Percentiles rank a stretch among this genome's conserved stretches.
Evolutionary conservation across 1,140 invertebrate species (phyloP).

Genomic region (Anagrus nilaparvatae): DNA sequence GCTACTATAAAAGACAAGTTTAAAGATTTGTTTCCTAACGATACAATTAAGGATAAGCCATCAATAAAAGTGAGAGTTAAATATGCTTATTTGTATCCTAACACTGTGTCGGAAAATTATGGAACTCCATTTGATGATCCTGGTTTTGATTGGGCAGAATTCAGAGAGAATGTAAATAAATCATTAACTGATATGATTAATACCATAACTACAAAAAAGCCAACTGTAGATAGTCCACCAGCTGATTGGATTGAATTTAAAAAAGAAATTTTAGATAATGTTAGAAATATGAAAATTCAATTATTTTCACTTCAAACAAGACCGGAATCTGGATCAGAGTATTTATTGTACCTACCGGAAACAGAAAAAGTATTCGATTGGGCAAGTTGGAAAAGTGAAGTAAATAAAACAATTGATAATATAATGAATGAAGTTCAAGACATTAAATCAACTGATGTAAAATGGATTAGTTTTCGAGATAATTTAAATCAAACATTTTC

Average conservation of each 20-base stretch:
- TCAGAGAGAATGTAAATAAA: neutral
- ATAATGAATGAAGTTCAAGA: slow-evolving; percentile 5
- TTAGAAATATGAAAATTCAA: slow-evolving; percentile 5
- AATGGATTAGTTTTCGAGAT: slow-evolving; percentile 16
- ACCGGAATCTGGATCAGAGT: neutral
- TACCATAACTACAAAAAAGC: neutral
- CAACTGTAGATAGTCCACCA: neutral
- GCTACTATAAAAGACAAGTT: slow-evolving; percentile 13
- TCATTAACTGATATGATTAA: slow-evolving; percentile 1
- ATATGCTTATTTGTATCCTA: neutral
- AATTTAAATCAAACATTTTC: slow-evolving; percentile 12
- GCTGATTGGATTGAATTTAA: slow-evolving; percentile 17
- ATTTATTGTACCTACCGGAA: neutral
- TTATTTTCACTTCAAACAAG: neutral
- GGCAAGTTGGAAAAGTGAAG: slow-evolving; percentile 7
- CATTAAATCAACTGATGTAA: neutral
- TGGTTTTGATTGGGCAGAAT: neutral
- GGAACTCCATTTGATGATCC: neutral
- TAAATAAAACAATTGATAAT: slow-evolving; percentile 10
- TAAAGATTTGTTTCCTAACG: slow-evolving; percentile 1
- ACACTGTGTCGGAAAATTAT: neutral
- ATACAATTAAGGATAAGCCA: neutral
- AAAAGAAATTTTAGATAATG: slow-evolving; percentile 12
- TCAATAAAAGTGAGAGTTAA: neutral
- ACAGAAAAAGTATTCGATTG: slow-evolving; percentile 3